Conservation (phyloP, 2,797 vertebrate species). For the Megalops cyprinoides region DNA sequence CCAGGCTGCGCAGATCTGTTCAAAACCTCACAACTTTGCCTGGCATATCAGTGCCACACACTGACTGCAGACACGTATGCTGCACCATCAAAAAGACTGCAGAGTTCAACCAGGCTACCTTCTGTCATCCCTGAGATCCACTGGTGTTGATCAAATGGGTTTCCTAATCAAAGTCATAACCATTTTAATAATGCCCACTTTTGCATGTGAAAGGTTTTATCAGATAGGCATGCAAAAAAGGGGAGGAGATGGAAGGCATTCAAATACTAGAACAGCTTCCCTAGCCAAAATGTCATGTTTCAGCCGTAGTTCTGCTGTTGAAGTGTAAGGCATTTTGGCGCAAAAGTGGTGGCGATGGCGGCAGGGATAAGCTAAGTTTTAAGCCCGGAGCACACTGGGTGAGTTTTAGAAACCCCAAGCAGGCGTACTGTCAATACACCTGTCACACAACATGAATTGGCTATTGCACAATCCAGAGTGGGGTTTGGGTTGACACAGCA, state of each 20-base stretch:
- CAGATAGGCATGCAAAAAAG: conserved; percentile 14
- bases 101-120: conserved; percentile 1
- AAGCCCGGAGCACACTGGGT: background rate
- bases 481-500: background rate
- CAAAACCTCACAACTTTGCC: background rate
- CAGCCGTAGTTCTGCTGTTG: conserved; percentile 27
- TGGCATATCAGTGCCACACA: background rate
- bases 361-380: background rate
- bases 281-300: conserved; percentile 19
- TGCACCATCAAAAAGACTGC: background rate
- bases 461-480: background rate
- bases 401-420: background rate
- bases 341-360: conserved; percentile 3
- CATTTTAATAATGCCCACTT: background rate
- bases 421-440: background rate
- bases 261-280: background rate
- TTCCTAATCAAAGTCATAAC: conserved; percentile 1
- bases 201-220: background rate
- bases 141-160: conserved; percentile 35
- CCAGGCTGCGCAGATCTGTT: background rate
- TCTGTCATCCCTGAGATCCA: conserved; percentile 25
- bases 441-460: background rate
- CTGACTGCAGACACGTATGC: background rate
- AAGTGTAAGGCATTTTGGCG: conserved; percentile 32
- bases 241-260: background rate